These are phyloP conservation scores for Hydrolagus affinis DNA, from an alignment of 2,113 vertebrate species.

Conservation along the genomic window DNA sequence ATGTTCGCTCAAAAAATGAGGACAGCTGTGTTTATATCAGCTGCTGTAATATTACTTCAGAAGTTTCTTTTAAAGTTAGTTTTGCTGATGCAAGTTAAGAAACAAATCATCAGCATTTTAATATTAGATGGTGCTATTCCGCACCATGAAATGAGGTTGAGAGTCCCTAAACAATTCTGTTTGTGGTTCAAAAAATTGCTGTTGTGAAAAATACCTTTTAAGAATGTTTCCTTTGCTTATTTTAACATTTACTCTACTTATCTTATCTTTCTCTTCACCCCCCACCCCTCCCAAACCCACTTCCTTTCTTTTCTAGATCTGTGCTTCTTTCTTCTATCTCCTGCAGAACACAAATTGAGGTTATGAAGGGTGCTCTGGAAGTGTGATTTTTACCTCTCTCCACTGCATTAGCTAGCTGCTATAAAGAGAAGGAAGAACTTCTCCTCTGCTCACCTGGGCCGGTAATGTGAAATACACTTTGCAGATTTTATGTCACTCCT, in stretches of 20 bases:
- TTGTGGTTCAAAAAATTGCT: neutral
- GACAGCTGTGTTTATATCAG: neutral
- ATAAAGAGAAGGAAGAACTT: constrained; percentile 57
- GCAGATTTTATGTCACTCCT: neutral
- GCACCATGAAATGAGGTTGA: neutral
- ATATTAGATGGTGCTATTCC: neutral
- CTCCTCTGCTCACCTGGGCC: constrained; percentile 48
- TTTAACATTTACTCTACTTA: constrained; percentile 45
- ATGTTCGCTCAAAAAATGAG: neutral
- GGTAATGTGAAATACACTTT: constrained; percentile 62
- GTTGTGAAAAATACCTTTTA: constrained; percentile 37
- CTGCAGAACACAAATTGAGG: constrained; percentile 65
- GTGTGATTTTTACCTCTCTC: constrained; percentile 53
- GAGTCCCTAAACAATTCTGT: neutral
- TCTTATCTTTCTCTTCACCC: constrained; percentile 43
- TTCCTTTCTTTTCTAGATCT: constrained; percentile 37
- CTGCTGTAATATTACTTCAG: neutral
- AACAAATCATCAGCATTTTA: neutral
- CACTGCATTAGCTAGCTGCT: constrained; percentile 54
- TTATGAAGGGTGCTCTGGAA: constrained; percentile 60
- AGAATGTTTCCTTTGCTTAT: constrained; percentile 46
- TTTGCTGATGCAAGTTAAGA: neutral
- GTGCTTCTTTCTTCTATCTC: constrained; percentile 75
- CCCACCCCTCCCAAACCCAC: constrained; percentile 17
- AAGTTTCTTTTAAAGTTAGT: neutral